A percentile compares a stretch with the other conserved stretches of the same genome.
Evolutionary conservation across 2,113 vertebrate species (phyloP).

Genomic region (Butorides virescens): DNA sequence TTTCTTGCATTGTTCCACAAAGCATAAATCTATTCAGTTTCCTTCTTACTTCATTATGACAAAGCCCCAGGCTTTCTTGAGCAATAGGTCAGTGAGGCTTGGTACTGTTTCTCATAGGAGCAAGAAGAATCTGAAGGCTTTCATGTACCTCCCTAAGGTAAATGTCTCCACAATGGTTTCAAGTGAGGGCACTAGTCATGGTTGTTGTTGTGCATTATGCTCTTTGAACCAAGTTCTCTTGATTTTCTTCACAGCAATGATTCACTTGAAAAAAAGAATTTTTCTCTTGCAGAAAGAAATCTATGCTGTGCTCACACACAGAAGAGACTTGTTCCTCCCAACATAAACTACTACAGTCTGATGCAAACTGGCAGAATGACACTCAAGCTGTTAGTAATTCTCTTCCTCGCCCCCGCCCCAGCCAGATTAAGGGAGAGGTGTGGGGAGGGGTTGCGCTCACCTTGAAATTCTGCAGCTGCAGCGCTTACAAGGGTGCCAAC

Average conservation of each 20-base stretch:
- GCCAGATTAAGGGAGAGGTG: not conserved
- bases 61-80: not conserved
- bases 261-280: not conserved
- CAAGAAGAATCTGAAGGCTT: not conserved
- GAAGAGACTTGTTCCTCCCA: not conserved
- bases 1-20: not conserved
- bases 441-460: not conserved
- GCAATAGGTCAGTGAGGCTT: not conserved
- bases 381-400: not conserved
- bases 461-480: not conserved
- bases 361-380: not conserved
- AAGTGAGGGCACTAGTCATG: not conserved
- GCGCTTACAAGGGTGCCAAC: not conserved
- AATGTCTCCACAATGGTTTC: not conserved
- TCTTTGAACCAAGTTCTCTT: not conserved
- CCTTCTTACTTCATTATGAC: not conserved
- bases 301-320: not conserved
- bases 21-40: not conserved
- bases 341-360: not conserved
- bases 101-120: not conserved
- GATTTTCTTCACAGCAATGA: not conserved
- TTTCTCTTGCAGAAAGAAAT: not conserved
- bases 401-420: not conserved
- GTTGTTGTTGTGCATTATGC: not conserved
- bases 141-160: not conserved